Evolutionary conservation across 2,888 invertebrate species (phyloP), one percentile per base, ranked within the genome.

Genomic region (Caenorhabditis sp.): DNA sequence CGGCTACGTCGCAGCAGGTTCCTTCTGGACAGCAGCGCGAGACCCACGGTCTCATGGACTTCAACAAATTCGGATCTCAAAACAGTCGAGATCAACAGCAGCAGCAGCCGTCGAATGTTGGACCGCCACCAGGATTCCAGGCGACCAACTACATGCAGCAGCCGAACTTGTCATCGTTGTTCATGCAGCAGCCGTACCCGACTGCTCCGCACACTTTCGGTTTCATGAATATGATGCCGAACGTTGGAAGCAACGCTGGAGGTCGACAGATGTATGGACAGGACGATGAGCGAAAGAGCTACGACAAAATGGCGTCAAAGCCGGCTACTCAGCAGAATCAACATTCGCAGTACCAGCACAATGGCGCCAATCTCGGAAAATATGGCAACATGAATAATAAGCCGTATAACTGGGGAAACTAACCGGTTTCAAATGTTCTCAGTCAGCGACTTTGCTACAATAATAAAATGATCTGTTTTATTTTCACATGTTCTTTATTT

Each of bases 41-140:
- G 50, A 55, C 74, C 18, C 86, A 84, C 44, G 65, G 69, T 1
- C 68, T 85, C 22, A 85, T 85, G 74, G 83, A 85, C 61, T 62
- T 79, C 32, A 83, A 85, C 35, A 85, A 85, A 81, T 86, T 81
- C 50, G 53, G 44, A n/a, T 50, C 84, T 11, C 85, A 85, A 44
- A 82, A 40, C 28, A 56, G 50, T 32, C 76, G 85, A 1, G 84
- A 86, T 20, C 83, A 85, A 55, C 83, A 74, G 20, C 68, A 81
- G 60, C 85, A 85, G 53, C 83, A 83, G 72, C 77, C 83, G 26
- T 80, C 86, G 18, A 83, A 72, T 65, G 85, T 87, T 9, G 86
- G 85, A 22, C 88, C 87, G 47, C 87, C 87, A 61, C 88, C 88
- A 35, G 88, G 88, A 4, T 88, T 88, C 80, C 80, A 74, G 24